These are phyloP conservation scores for Neomorphus geoffroyi DNA, from an alignment of 2,797 vertebrate genomes.

Conservation along the genomic window DNA sequence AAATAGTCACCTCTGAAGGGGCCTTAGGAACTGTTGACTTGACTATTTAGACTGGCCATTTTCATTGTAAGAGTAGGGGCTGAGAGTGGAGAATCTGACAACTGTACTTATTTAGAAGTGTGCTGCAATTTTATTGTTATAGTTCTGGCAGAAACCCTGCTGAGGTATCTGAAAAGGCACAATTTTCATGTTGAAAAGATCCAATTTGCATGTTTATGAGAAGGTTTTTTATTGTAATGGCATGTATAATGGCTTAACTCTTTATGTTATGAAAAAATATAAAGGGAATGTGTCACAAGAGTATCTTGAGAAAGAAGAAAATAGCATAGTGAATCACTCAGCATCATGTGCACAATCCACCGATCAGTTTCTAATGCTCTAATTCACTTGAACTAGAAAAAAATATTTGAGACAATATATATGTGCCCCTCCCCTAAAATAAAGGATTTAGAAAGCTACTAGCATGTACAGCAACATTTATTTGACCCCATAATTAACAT, in stretches of 20 bases:
- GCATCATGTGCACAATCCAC: neutral
- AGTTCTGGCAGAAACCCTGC: slow-evolving; percentile 14
- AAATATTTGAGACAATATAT: neutral
- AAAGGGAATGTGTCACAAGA: neutral
- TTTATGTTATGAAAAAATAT: neutral
- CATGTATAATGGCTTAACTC: slow-evolving; percentile 29
- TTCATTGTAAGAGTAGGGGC: neutral
- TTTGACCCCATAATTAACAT: slow-evolving; percentile 59
- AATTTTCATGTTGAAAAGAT: slow-evolving; percentile 48
- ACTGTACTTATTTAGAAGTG: neutral
- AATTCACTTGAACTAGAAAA: neutral
- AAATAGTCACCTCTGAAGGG: neutral
- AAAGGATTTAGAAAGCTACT: neutral
- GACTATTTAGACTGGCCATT: neutral
- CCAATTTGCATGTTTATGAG: slow-evolving; percentile 38
- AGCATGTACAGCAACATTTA: neutral
- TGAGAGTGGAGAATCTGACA: neutral
- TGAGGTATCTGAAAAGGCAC: neutral
- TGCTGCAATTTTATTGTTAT: slow-evolving; percentile 41
- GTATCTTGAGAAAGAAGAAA: slow-evolving; percentile 15
- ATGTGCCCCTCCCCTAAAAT: neutral
- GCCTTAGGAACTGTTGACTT: neutral
- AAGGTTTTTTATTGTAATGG: slow-evolving; percentile 17
- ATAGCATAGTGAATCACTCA: neutral
- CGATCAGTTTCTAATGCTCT: neutral